These are phyloP conservation scores for Aleadryas rufinucha DNA, from an alignment of 2,113 vertebrate genomes.

Conservation along the genomic window DNA sequence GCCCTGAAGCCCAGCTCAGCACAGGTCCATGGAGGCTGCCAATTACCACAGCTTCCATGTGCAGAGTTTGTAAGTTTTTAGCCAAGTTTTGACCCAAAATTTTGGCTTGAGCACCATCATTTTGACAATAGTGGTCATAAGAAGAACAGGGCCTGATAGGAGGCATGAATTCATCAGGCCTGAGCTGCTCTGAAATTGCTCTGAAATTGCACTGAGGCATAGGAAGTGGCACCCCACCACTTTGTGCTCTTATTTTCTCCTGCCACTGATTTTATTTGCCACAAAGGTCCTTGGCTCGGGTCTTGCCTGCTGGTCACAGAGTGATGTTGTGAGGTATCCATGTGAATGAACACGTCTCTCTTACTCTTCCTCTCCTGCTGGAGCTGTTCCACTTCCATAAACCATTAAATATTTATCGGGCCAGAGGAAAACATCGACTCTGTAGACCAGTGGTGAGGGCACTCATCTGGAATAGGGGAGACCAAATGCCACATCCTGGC, in stretches of 20 bases:
- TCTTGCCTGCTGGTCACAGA: not conserved
- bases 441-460: not conserved
- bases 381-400: constrained; percentile 48
- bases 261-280: not conserved
- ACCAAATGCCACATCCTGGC: not conserved
- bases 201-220: not conserved
- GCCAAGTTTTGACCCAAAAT: not conserved
- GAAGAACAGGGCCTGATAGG: not conserved
- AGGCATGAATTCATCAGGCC: not conserved
- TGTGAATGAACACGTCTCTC: not conserved
- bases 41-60: not conserved
- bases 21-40: not conserved
- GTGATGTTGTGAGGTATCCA: not conserved
- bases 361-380: constrained; percentile 19
- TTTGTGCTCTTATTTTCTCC: not conserved
- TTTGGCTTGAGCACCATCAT: not conserved
- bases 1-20: not conserved
- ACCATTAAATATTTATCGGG: constrained; percentile 45
- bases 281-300: not conserved
- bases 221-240: not conserved
- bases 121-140: not conserved
- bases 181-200: not conserved
- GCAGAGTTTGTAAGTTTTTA: not conserved
- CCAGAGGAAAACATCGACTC: constrained; percentile 31
- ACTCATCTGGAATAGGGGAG: constrained; percentile 35